These are phyloP conservation scores for Copidosoma aretas DNA, from an alignment of 2,888 invertebrate genomes.

Conservation along the genomic window DNA sequence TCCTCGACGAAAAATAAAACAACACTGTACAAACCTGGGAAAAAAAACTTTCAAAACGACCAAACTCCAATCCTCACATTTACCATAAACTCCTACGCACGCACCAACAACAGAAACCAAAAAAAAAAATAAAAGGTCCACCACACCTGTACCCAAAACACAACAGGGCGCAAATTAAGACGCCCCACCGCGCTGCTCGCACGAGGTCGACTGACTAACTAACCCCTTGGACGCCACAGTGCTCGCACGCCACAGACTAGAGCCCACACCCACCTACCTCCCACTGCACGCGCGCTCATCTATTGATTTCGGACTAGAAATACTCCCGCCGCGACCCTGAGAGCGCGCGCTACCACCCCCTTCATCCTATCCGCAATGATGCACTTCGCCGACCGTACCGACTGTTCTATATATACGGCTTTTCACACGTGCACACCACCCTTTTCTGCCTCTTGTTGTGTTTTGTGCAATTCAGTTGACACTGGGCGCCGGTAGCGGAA, in stretches of 20 bases:
- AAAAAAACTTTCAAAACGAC: too few species aligned
- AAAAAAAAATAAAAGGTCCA: not conserved
- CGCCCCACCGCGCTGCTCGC: not conserved
- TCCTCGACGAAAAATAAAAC: too few species aligned
- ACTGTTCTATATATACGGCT: not conserved
- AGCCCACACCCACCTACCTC: too few species aligned
- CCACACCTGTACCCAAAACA: not conserved
- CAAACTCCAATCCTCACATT: too few species aligned
- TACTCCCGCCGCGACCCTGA: constrained; percentile 47
- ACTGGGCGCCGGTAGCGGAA: too few species aligned
- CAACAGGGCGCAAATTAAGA: not conserved
- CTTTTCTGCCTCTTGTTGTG: not conserved
- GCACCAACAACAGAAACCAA: not conserved
- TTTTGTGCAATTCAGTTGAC: too few species aligned
- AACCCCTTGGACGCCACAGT: constrained; percentile 14
- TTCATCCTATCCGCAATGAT: not conserved
- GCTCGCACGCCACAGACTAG: not conserved
- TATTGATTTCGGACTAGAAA: constrained; percentile 46
- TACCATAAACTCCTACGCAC: too few species aligned
- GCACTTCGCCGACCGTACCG: not conserved
- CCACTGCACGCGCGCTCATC: not conserved
- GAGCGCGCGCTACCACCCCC: constrained; percentile 9
- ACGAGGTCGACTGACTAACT: constrained; percentile 36
- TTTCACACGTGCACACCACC: not conserved
- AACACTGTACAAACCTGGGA: too few species aligned